Percentiles rank a stretch among this genome's conserved stretches.
phyloP scores from a whole-genome alignment of 2,888 invertebrate genomes.

The Hypomecis atomaria region DNA sequence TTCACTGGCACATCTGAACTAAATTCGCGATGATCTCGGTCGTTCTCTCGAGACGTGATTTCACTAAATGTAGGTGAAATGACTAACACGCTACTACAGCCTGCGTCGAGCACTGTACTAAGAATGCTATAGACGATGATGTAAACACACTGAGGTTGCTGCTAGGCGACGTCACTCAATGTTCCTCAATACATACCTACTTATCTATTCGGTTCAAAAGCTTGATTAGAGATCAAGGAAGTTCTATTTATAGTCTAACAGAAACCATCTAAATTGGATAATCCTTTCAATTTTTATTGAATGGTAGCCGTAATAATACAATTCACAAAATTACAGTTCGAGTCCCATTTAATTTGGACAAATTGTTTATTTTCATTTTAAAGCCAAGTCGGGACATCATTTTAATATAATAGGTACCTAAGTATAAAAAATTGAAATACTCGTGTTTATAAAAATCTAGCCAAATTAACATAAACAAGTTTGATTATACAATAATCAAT shows the following conservation, averaged over 20 bases:
- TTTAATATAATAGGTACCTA: too few species aligned
- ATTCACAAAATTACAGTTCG: neutral
- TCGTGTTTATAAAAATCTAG: too few species aligned
- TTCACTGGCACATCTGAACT: conserved; percentile 28
- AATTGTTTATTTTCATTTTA: too few species aligned
- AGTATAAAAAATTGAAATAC: too few species aligned
- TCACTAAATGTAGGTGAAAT: conserved; percentile 33
- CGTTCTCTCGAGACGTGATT: conserved; percentile 13
- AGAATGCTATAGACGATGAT: conserved; percentile 35
- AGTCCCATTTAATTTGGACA: too few species aligned
- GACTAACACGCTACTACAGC: conserved; percentile 37
- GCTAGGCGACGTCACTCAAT: conserved; percentile 14
- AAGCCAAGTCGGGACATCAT: too few species aligned
- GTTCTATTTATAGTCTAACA: conserved; percentile 20
- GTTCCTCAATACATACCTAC: neutral
- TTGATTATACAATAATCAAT: too few species aligned
- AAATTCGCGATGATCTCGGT: neutral
- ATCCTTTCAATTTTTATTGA: conserved; percentile 9
- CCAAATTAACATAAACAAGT: too few species aligned
- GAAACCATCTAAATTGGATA: conserved; percentile 21
- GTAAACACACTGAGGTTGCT: conserved; percentile 14
- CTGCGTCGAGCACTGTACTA: conserved; percentile 39
- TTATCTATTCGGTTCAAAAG: conserved; percentile 7
- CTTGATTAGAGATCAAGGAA: conserved; percentile 34
- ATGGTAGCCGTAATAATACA: neutral